phyloP scores from a whole-genome alignment of 2,113 vertebrate species.

The Piliocolobus tephrosceles region DNA sequence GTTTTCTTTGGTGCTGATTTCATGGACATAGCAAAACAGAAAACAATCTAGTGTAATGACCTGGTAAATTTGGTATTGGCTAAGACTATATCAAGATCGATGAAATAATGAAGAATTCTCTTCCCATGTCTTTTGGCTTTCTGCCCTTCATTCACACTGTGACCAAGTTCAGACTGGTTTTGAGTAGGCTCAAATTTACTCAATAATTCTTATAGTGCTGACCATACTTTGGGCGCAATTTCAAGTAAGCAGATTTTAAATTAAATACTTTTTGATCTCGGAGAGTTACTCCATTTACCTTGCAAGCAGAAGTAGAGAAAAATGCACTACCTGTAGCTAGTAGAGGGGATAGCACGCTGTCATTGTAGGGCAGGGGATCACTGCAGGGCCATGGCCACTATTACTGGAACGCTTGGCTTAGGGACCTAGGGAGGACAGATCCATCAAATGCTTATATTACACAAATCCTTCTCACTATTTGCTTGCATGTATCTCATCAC shows the following conservation, averaged over 20 bases:
- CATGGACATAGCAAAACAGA: not conserved
- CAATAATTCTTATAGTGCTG: not conserved
- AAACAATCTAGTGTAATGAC: not conserved
- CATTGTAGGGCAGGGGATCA: fast-evolving
- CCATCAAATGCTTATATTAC: not conserved
- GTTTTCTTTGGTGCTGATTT: not conserved
- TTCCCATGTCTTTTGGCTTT: not conserved
- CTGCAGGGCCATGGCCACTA: not conserved
- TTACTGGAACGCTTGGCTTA: not conserved
- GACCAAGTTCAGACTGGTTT: not conserved
- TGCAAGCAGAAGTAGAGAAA: not conserved
- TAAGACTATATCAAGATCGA: not conserved
- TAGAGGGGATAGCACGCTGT: not conserved
- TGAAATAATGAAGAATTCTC: not conserved
- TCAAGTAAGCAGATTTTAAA: not conserved
- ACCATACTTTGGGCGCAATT: not conserved
- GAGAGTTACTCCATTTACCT: not conserved
- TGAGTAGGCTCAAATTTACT: not conserved
- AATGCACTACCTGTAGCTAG: not conserved
- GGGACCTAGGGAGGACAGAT: not conserved
- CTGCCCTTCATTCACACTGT: not conserved
- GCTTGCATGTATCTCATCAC: not conserved
- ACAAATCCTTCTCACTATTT: not conserved
- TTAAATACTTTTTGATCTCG: not conserved
- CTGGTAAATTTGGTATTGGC: not conserved